Evolutionary conservation across 2,113 vertebrate genomes (phyloP).

Genomic region (Pan paniscus): DNA sequence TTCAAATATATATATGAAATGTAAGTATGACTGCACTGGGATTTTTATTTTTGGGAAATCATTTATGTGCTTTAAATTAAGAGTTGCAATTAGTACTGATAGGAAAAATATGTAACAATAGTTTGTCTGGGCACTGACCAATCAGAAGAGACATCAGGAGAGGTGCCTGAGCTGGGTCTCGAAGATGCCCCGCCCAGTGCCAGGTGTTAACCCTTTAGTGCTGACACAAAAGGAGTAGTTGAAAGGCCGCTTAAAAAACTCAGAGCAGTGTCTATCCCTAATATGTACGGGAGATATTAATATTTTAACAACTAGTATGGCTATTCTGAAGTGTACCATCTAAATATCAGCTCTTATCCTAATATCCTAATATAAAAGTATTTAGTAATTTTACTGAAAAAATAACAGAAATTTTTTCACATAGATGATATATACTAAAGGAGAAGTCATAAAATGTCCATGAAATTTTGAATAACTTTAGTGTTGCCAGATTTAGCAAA

Average conservation of each 20-base stretch:
- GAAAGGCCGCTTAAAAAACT: neutral
- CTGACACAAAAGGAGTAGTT: neutral
- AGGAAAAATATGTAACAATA: neutral
- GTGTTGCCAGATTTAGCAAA: neutral
- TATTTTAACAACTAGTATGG: neutral
- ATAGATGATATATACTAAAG: neutral
- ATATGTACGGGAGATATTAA: neutral
- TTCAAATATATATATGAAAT: neutral
- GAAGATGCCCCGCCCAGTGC: neutral
- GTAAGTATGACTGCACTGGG: neutral
- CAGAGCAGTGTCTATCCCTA: neutral
- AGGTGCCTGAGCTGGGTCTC: neutral
- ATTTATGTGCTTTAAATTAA: conserved; percentile 25
- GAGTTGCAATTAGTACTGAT: neutral
- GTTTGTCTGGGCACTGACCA: neutral
- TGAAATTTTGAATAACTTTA: neutral
- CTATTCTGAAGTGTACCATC: neutral
- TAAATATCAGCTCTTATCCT: neutral
- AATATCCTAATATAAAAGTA: neutral
- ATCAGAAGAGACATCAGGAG: neutral
- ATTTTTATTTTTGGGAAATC: conserved; percentile 1
- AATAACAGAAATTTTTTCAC: neutral
- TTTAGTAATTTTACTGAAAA: neutral
- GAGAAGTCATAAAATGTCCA: neutral
- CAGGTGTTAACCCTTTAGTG: neutral